Percentiles rank a stretch among this genome's conserved stretches.
Evolutionary conservation across 2,113 vertebrate species (phyloP).

Genomic region (Elgaria multicarinata): DNA sequence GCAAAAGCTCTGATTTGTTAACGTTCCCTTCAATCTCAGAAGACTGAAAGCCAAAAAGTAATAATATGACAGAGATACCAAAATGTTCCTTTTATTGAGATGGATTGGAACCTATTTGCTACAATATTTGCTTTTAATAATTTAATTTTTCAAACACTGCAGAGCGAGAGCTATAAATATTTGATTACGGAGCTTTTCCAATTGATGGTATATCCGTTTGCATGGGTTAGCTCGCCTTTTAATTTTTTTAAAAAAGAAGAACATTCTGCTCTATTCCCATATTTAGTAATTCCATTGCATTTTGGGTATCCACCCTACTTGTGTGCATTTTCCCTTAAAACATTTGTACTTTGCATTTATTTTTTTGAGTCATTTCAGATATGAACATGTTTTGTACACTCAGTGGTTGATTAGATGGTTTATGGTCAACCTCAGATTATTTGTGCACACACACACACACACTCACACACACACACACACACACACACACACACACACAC

Average conservation of each 20-base stretch:
- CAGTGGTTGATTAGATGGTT: slow-evolving; percentile 26
- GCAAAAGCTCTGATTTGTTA: slow-evolving; percentile 79
- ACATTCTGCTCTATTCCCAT: slow-evolving; percentile 27
- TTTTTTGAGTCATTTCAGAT: slow-evolving; percentile 43
- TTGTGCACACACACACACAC: not conserved
- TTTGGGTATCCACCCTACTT: slow-evolving; percentile 50
- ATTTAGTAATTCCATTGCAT: slow-evolving; percentile 51
- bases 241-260: slow-evolving; percentile 30
- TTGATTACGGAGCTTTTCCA: slow-evolving; percentile 74
- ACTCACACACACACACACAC: not conserved
- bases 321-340: slow-evolving; percentile 24
- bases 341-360: slow-evolving; percentile 49
- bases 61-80: slow-evolving; percentile 77
- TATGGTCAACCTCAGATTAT: slow-evolving; percentile 41
- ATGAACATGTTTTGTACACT: slow-evolving; percentile 49
- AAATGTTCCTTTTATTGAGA: slow-evolving; percentile 83
- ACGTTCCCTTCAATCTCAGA: slow-evolving; percentile 75
- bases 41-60: slow-evolving; percentile 75
- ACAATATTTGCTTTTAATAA: slow-evolving; percentile 88
- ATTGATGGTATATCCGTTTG: slow-evolving; percentile 65
- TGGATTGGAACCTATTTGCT: slow-evolving; percentile 81
- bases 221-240: slow-evolving; percentile 40
- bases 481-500: not conserved
- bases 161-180: slow-evolving; percentile 77
- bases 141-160: slow-evolving; percentile 81